Base-by-base conservation (phyloP, 2,888 invertebrate genomes). In the Cryptophagus acutangulus region DNA sequence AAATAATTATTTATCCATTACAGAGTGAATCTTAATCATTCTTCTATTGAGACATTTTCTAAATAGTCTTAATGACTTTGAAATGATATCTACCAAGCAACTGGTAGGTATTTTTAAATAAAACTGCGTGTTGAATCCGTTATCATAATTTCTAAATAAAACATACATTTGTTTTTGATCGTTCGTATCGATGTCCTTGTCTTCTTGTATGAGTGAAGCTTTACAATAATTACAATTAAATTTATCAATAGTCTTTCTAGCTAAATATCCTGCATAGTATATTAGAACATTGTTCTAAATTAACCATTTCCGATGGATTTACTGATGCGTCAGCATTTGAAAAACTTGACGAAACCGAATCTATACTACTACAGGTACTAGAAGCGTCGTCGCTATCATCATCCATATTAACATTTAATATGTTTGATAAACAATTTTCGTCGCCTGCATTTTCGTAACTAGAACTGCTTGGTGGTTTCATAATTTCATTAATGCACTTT, bases 231-330 rank as follows among this genome's bases (percentile, higher is more conserved):
- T 13, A 26, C 49, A 52, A 24, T 52, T 30, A 44, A 38, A 48
- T 39, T 48, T 42, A 6, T 49, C 41, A 9, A 39, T 33, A 35
- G 38, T 40, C 17, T 15, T 24, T 43, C 48, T 52, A 17, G 38
- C 48, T 10, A 53, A 40, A 38, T 46, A 53, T 17, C 53, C 50
- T 38, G 50, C 46, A 47, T 51, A 53, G 43, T 52, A 52, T 25
- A 26, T 48, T 43, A 3, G 48, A 36, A 43, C 52, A 48, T 17
- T 24, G 26, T 45, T 50, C 51, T 16, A 48, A 26, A 4, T 41
- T 38, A 26, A 33, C 14, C n/a, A 12, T n/a, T n/a, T n/a, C 20
- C 9, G 20, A 9, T 20, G 5, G 6, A 20, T 20, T 20, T 6
- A 20, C 5, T 6, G 20, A 20, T 6, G 9, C 20, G 9, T 5